These are phyloP conservation scores for Cavia porcellus DNA, from an alignment of 2,113 vertebrate species.

Conservation along the genomic window DNA sequence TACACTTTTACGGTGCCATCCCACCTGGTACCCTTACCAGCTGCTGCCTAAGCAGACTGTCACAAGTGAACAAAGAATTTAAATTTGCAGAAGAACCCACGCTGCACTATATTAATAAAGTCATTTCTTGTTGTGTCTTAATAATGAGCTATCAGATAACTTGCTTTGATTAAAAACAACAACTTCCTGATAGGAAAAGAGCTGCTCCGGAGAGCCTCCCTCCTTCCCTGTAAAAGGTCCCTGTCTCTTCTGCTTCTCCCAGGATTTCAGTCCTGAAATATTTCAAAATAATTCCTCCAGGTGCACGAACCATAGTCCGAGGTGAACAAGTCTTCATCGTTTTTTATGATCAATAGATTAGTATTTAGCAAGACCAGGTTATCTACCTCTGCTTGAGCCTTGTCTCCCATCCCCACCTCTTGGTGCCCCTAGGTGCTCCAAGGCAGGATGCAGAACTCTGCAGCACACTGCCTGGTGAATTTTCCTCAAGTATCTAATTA, in stretches of 20 bases:
- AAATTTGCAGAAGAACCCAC: slow-evolving; percentile 86
- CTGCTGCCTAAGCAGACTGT: slow-evolving; percentile 84
- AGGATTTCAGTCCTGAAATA: slow-evolving; percentile 63
- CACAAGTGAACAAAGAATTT: slow-evolving; percentile 86
- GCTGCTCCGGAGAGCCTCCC: background rate
- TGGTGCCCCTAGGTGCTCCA: slow-evolving; percentile 77
- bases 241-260: background rate
- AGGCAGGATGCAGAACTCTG: slow-evolving; percentile 81
- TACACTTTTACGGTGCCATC: slow-evolving; percentile 80
- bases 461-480: slow-evolving; percentile 89
- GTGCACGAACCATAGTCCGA: background rate
- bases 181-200: slow-evolving; percentile 57
- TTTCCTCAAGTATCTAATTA: slow-evolving; percentile 91
- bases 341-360: slow-evolving; percentile 76
- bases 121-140: slow-evolving; percentile 85
- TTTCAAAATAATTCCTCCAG: slow-evolving; percentile 68
- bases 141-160: slow-evolving; percentile 87
- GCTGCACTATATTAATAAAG: slow-evolving; percentile 83
- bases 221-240: background rate
- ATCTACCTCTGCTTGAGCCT: slow-evolving; percentile 63
- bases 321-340: slow-evolving; percentile 75
- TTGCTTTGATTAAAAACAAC: slow-evolving; percentile 83
- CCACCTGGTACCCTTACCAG: slow-evolving; percentile 80
- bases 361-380: slow-evolving; percentile 84
- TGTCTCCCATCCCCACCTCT: slow-evolving; percentile 63